A percentile compares a stretch with the other conserved stretches of the same genome.
phyloP scores from a whole-genome alignment of 2,113 vertebrate genomes.

The Tachycineta bicolor region DNA sequence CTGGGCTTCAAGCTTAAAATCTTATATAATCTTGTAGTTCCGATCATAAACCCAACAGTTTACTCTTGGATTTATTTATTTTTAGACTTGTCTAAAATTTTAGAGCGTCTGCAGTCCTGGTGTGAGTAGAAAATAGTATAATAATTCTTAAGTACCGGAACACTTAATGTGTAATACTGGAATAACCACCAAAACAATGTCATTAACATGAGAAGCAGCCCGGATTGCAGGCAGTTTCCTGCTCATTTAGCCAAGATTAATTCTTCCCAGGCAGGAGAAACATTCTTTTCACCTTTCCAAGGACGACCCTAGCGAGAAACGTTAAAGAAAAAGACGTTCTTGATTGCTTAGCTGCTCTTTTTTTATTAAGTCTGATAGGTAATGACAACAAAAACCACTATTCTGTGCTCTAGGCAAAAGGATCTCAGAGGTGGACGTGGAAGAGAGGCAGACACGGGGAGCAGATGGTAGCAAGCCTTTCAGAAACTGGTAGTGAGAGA shows the following conservation, averaged over 20 bases:
- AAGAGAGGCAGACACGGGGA: not conserved
- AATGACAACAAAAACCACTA: not conserved
- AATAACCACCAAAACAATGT: conserved; percentile 41
- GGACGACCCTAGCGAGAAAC: not conserved
- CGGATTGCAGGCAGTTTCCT: conserved; percentile 9
- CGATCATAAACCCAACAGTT: not conserved
- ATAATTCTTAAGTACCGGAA: conserved; percentile 6
- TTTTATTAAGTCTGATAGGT: not conserved
- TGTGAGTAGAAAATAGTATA: not conserved
- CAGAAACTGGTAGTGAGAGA: not conserved
- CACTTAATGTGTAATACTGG: not conserved
- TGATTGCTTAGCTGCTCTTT: not conserved
- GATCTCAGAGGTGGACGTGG: not conserved
- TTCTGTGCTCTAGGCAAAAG: not conserved
- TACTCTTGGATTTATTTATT: not conserved
- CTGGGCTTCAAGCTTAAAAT: not conserved
- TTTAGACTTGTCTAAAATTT: not conserved
- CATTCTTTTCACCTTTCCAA: not conserved
- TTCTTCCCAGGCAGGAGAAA: not conserved
- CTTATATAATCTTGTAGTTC: not conserved
- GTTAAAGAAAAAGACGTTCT: not conserved
- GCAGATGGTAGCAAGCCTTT: not conserved
- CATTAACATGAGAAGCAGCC: conserved; percentile 1
- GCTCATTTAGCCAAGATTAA: conserved; percentile 20
- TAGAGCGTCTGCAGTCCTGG: not conserved